Conservation (phyloP, 2,888 invertebrate species). For the Caenorhabditis imperialis region DNA sequence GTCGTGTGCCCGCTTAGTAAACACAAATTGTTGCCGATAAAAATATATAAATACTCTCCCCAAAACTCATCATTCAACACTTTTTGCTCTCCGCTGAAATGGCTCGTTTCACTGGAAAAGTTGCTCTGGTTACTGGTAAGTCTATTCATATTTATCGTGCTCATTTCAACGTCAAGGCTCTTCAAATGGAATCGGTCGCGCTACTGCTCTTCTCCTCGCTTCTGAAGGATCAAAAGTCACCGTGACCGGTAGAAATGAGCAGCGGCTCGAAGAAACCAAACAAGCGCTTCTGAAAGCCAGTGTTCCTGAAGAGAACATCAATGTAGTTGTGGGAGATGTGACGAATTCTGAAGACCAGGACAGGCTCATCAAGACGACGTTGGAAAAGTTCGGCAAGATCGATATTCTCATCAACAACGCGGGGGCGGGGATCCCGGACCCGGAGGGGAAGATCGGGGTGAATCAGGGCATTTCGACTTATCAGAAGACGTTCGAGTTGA, state of each 20-base stretch:
- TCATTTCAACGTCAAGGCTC: constrained; percentile 54
- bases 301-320: constrained; percentile 21
- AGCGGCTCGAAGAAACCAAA: constrained; percentile 44
- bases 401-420: constrained; percentile 46
- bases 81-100: no score
- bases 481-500: constrained; percentile 26
- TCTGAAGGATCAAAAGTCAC: constrained; percentile 58
- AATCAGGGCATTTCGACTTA: constrained; percentile 20
- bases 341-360: constrained; percentile 36
- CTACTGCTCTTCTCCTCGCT: constrained; percentile 50
- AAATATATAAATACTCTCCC: no score
- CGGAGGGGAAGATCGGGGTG: constrained; percentile 28
- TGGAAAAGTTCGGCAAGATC: constrained; percentile 50
- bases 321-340: constrained; percentile 43
- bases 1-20: no score
- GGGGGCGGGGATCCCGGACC: constrained; percentile 32
- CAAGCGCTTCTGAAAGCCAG: constrained; percentile 20
- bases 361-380: constrained; percentile 39
- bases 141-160: neutral
- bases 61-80: no score
- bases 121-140: constrained; percentile 37
- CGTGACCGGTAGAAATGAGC: constrained; percentile 55
- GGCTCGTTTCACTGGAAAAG: constrained; percentile 35
- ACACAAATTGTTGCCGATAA: no score
- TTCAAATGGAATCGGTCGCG: constrained; percentile 60